Base-by-base conservation (phyloP, 2,113 vertebrate genomes). In the Cynoglossus semilaevis region DNA sequence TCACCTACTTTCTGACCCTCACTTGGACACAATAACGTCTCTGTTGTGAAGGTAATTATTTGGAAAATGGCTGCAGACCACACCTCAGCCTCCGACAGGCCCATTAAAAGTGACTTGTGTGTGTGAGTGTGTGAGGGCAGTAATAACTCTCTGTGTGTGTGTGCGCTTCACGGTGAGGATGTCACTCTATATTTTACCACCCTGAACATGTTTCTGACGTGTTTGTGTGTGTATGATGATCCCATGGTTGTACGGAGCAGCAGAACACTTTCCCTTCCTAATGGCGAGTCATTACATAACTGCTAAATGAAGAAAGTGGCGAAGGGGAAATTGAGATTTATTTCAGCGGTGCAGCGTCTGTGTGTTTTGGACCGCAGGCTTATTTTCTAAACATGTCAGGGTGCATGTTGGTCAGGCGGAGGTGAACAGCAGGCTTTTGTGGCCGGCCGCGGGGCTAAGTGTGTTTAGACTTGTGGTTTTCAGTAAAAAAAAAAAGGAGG, bases 391-490 rank as follows among this genome's bases (percentile, higher is more conserved):
- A 88, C 86, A 82, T 58, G 76, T 47, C 64, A 63, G 83, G 22
- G 50, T 64, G 76, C 68, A 63, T 81, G 87, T 81, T 80, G 81
- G 83, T 85, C 82, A 86, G 82, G 46, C 10, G 16, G 79, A 79
- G 81, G 87, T 70, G 87, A 86, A 83, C 77, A 85, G 75, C 72
- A 7, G 79, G 74, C 80, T 67, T 82, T 83, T 84, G 86, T 83
- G 81, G 85, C 73, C 60, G 69, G 57, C 61, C 71, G 49, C 55
- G 51, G 47, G 77, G 70, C 64, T 81, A 85, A 89, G 85, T 87
- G 78, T 85, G 86, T 85, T 89, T 85, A 72, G 58, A 70, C 80
- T 82, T 82, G 85, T 87, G 88, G 87, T 86, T 87, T 56, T 15
- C 14, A 40, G 3, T 9, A 8, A 8, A 15, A 60, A 63, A 43